Evolutionary conservation across 2,797 vertebrate genomes (phyloP).

Genomic region (Coccyzus lansbergi): DNA sequence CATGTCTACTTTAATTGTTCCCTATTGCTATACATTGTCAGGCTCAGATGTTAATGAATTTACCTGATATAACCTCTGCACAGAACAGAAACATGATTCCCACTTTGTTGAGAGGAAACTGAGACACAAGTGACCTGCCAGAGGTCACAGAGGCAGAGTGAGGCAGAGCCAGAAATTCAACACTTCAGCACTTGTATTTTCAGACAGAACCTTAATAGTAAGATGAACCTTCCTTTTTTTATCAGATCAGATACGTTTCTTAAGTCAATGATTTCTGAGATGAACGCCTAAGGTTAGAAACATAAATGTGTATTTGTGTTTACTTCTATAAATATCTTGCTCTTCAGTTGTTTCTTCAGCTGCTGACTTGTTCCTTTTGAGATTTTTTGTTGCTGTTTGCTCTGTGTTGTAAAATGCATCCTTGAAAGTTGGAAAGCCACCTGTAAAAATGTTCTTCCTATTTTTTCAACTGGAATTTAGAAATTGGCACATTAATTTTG

Average conservation of each 20-base stretch:
- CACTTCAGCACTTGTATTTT: not conserved
- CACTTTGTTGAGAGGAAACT: slow-evolving; percentile 31
- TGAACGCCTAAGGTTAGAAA: not conserved
- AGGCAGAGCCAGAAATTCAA: slow-evolving; percentile 10
- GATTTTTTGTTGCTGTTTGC: slow-evolving; percentile 2
- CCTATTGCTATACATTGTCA: not conserved
- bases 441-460: not conserved
- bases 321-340: not conserved
- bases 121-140: not conserved
- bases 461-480: not conserved
- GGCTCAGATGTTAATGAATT: not conserved
- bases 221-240: not conserved
- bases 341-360: not conserved
- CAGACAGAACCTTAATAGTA: not conserved
- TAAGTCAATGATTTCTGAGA: not conserved
- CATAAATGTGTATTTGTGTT: not conserved
- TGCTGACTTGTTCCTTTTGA: slow-evolving; percentile 10
- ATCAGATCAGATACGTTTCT: not conserved
- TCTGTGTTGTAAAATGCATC: not conserved
- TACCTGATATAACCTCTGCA: not conserved
- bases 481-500: not conserved
- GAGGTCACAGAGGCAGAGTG: not conserved
- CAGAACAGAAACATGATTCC: not conserved
- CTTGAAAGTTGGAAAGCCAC: not conserved
- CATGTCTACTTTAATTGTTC: not conserved